These are phyloP conservation scores for Caenorhabditis angaria DNA, from an alignment of 2,888 invertebrate genomes.

Conservation along the genomic window DNA sequence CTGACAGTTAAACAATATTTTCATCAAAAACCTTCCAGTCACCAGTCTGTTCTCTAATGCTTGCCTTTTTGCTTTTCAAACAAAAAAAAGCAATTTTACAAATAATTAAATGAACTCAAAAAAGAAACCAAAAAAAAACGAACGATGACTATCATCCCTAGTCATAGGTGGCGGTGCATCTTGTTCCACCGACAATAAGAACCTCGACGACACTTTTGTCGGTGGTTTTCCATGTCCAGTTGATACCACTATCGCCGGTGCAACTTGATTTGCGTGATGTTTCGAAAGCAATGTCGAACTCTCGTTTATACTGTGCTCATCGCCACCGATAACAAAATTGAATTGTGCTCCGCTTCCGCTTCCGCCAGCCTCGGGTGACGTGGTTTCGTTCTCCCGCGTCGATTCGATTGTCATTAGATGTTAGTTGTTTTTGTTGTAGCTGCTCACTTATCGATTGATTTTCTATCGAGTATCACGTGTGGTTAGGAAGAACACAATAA, in stretches of 20 bases:
- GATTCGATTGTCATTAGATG: conserved; percentile 7
- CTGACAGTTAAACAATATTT: no score
- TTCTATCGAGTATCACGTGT: background rate
- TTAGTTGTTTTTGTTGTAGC: background rate
- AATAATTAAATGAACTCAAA: no score
- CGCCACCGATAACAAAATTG: conserved; percentile 46
- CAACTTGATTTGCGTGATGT: conserved; percentile 28
- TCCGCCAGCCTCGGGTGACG: background rate
- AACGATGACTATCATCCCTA: conserved; percentile 53
- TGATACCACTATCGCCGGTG: conserved; percentile 8
- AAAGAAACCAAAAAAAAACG: conserved; percentile 19
- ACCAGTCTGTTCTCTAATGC: no score
- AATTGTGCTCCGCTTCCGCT: conserved; percentile 19
- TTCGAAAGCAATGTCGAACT: conserved; percentile 25
- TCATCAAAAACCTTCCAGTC: no score
- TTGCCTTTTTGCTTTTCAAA: background rate
- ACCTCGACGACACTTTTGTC: conserved; percentile 42
- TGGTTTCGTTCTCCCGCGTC: background rate
- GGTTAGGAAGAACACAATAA: background rate
- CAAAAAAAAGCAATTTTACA: background rate
- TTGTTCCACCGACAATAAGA: conserved; percentile 35
- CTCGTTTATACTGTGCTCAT: conserved; percentile 48
- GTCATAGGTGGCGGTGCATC: conserved; percentile 42
- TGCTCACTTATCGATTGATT: background rate
- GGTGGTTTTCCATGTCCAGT: conserved; percentile 12